Conservation (phyloP, 2,888 invertebrate genomes). For the Tholera decimalis region DNA sequence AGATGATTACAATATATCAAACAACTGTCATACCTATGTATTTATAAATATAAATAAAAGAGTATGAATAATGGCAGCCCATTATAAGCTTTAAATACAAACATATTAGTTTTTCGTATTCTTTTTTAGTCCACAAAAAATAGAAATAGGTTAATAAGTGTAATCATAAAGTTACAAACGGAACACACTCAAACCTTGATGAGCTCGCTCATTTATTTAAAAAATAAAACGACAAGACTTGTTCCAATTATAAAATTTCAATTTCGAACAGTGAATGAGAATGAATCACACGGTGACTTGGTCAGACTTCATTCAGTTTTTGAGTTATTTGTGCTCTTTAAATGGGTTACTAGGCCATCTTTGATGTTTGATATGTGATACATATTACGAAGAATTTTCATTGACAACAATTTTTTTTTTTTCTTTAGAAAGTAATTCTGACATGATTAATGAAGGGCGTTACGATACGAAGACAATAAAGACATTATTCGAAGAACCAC, state of each 20-base stretch:
- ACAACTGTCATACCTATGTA: too few relatives aligned
- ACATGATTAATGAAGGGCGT: conserved; percentile 53
- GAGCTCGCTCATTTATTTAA: conserved; percentile 44
- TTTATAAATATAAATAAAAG: too few relatives aligned
- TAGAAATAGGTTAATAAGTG: neutral
- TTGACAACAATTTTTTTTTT: conserved; percentile 19
- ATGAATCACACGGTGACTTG: conserved; percentile 45
- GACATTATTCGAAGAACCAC: conserved; percentile 9
- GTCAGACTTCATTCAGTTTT: conserved; percentile 60
- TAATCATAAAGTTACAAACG: conserved; percentile 26
- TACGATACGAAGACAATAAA: conserved; percentile 14
- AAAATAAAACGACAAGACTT: conserved; percentile 47
- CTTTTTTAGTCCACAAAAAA: neutral
- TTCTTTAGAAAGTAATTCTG: conserved; percentile 22
- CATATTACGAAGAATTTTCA: conserved; percentile 30
- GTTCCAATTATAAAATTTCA: conserved; percentile 60
- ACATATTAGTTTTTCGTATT: neutral
- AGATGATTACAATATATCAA: too few relatives aligned
- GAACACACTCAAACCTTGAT: conserved; percentile 43
- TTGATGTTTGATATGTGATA: conserved; percentile 57
- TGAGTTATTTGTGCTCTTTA: conserved; percentile 57
- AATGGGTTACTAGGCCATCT: conserved; percentile 67
- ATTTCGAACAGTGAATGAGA: conserved; percentile 59
- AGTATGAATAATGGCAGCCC: too few relatives aligned
- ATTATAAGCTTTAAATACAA: neutral